Evolutionary conservation across 2,113 vertebrate species (phyloP).

Genomic region (Stigmatopora nigra): DNA sequence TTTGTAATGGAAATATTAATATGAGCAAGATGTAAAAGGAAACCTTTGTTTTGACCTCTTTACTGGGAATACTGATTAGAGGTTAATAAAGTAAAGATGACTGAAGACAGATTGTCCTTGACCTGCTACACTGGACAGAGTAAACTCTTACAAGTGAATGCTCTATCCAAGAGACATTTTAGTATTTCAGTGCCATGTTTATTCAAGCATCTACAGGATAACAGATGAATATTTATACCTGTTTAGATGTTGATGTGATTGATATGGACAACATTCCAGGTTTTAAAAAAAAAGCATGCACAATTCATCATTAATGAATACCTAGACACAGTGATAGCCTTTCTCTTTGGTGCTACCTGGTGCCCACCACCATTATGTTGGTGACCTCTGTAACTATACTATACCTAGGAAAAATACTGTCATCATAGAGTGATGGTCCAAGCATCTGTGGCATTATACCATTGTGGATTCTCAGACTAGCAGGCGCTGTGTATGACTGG

Average conservation of each 20-base stretch:
- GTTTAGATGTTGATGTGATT: too few relatives aligned
- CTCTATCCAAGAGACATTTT: slow-evolving; percentile 17
- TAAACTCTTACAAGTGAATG: slow-evolving; percentile 50
- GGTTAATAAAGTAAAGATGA: slow-evolving; percentile 57
- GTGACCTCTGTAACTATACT: not conserved
- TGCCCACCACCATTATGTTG: too few relatives aligned
- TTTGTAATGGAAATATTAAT: slow-evolving; percentile 60
- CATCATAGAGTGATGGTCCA: slow-evolving; percentile 49
- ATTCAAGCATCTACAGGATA: not conserved
- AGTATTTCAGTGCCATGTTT: slow-evolving; percentile 17
- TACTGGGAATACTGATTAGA: slow-evolving; percentile 61
- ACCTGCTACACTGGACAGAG: slow-evolving; percentile 56
- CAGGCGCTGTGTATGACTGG: slow-evolving; percentile 10
- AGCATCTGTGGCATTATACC: slow-evolving; percentile 44
- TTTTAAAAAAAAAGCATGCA: too few relatives aligned
- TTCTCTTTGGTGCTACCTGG: too few relatives aligned
- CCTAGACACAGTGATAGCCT: too few relatives aligned
- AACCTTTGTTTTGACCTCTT: slow-evolving; percentile 30
- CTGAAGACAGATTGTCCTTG: slow-evolving; percentile 51
- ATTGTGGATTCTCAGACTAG: slow-evolving; percentile 44
- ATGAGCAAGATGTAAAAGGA: slow-evolving; percentile 42
- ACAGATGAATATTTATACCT: not conserved
- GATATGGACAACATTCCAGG: too few relatives aligned
- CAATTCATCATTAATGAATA: too few relatives aligned
- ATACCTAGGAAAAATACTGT: slow-evolving; percentile 34